phyloP scores from a whole-genome alignment of 2,113 vertebrate species.

The Myodes glareolus region DNA sequence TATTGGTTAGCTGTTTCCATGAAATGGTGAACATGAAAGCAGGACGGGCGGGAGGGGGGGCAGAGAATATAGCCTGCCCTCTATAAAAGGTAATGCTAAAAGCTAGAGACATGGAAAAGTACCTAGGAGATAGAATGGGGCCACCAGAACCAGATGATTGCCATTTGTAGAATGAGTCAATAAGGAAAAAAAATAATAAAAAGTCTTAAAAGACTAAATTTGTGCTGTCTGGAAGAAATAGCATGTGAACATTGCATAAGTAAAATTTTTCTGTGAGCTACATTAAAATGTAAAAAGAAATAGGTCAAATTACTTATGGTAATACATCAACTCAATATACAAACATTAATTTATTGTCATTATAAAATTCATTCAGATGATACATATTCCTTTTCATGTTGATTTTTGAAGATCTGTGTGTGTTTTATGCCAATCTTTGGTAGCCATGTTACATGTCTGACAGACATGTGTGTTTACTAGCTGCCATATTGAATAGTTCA shows the following conservation, averaged over 20 bases:
- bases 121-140: background rate
- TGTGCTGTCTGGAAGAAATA: background rate
- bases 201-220: background rate
- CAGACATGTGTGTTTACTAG: background rate
- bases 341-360: background rate
- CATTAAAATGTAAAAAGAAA: background rate
- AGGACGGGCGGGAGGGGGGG: background rate
- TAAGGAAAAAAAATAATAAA: background rate
- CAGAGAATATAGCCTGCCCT: background rate
- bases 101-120: background rate
- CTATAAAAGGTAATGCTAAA: background rate
- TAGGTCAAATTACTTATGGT: background rate
- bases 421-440: background rate
- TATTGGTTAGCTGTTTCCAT: background rate
- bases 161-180: background rate
- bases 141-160: background rate
- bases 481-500: background rate
- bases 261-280: background rate
- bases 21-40: background rate
- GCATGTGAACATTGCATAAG: background rate
- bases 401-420: background rate
- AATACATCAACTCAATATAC: background rate
- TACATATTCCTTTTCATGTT: background rate
- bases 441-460: accelerated
- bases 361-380: background rate